A percentile compares a stretch with the other conserved stretches of the same genome.
Conservation (phyloP, 2,888 invertebrate species). For the Stenchaetothrips biformis region DNA sequence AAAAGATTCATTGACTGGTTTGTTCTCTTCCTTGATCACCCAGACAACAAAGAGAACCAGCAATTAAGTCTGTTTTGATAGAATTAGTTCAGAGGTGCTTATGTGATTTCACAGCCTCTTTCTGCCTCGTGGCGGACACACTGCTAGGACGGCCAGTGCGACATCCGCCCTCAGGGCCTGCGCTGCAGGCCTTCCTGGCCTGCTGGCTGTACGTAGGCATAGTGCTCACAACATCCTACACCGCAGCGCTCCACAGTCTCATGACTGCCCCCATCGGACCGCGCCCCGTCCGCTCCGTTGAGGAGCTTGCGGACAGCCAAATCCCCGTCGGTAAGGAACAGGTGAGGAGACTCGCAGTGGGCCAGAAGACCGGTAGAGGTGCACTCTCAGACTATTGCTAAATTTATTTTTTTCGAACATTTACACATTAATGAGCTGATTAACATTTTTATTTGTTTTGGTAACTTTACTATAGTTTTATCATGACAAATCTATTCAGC, state of each 20-base stretch:
- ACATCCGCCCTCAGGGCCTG: background rate
- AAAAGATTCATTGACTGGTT: too few relatives aligned
- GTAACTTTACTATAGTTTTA: background rate
- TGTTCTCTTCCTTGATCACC: too few relatives aligned
- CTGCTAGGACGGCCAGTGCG: background rate
- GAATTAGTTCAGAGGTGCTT: background rate
- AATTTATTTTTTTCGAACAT: too few relatives aligned
- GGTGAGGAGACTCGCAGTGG: too few relatives aligned
- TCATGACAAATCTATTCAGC: too few relatives aligned
- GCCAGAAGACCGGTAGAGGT: too few relatives aligned
- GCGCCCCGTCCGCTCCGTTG: background rate
- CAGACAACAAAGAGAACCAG: too few relatives aligned
- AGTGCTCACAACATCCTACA: background rate
- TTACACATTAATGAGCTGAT: too few relatives aligned
- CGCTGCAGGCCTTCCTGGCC: background rate
- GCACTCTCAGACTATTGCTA: too few relatives aligned
- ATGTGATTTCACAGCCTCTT: background rate
- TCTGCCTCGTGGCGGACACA: background rate
- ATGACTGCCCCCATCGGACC: background rate
- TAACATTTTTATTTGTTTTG: too few relatives aligned
- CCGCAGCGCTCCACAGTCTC: background rate
- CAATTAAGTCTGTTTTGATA: too few relatives aligned
- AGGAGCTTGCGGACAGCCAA: background rate
- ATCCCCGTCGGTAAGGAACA: background rate
- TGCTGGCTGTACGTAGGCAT: background rate